These are phyloP conservation scores for Zeuzera pyrina DNA, from an alignment of 2,888 invertebrate genomes.

Conservation along the genomic window DNA sequence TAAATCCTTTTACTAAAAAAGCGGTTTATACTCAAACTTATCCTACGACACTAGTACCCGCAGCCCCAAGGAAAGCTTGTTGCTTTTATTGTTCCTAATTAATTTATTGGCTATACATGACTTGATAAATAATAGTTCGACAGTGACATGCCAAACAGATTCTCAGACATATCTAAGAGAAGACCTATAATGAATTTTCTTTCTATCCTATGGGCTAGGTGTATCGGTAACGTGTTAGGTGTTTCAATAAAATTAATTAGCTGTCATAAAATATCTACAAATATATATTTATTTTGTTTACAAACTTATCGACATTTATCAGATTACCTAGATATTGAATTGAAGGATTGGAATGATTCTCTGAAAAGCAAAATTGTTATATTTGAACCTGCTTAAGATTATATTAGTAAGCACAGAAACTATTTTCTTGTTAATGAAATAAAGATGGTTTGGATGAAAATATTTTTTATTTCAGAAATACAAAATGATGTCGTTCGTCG, in stretches of 20 bases:
- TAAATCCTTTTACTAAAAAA: slow-evolving; percentile 49
- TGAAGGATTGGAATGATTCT: slow-evolving; percentile 9
- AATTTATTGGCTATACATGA: background rate
- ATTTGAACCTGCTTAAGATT: too few species aligned
- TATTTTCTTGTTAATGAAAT: too few species aligned
- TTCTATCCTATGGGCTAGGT: slow-evolving; percentile 32
- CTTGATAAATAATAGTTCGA: background rate
- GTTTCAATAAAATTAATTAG: slow-evolving; percentile 30
- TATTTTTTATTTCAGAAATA: too few species aligned
- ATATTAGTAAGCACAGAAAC: too few species aligned
- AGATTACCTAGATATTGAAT: slow-evolving; percentile 26
- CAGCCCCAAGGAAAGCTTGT: slow-evolving; percentile 47
- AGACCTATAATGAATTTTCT: slow-evolving; percentile 30
- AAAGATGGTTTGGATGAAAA: too few species aligned
- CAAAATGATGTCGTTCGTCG: too few species aligned
- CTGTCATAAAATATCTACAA: slow-evolving; percentile 39
- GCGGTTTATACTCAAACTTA: slow-evolving; percentile 51
- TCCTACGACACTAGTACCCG: slow-evolving; percentile 46
- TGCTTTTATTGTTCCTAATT: slow-evolving; percentile 37
- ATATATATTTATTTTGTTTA: slow-evolving; percentile 39
- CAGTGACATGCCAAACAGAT: slow-evolving; percentile 22
- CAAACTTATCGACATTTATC: slow-evolving; percentile 33
- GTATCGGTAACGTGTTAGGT: slow-evolving; percentile 32
- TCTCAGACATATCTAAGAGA: slow-evolving; percentile 14
- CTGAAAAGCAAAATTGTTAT: too few species aligned